These are phyloP conservation scores for Cotesia typhae DNA, from an alignment of 1,140 invertebrate genomes.

Conservation along the genomic window DNA sequence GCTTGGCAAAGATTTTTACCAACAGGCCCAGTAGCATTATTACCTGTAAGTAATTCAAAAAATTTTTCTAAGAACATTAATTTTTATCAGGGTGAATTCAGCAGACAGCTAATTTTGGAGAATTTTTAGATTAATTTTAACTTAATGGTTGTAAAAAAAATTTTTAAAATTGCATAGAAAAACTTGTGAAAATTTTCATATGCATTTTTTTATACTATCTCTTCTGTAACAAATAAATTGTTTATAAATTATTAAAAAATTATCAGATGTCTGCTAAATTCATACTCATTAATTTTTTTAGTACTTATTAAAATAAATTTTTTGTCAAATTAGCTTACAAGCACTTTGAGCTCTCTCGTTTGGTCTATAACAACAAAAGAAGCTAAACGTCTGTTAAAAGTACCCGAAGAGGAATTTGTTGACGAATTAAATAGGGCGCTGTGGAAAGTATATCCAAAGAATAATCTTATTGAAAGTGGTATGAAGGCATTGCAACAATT, in stretches of 20 bases:
- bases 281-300: no score
- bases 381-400: conserved; percentile 76
- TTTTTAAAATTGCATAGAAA: no score
- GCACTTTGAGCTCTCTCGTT: conserved; percentile 84
- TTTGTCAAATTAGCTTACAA: conserved; percentile 69
- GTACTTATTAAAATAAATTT: conserved; percentile 26
- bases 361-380: conserved; percentile 85
- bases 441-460: conserved; percentile 76
- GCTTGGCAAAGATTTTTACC: conserved; percentile 97
- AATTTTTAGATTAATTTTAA: no score
- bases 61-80: no score
- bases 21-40: conserved; percentile 87
- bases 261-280: no score
- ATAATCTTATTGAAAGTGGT: conserved; percentile 67
- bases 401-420: conserved; percentile 84
- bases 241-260: no score
- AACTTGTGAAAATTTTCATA: no score
- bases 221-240: no score
- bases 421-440: conserved; percentile 89
- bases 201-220: no score
- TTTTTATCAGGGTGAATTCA: no score
- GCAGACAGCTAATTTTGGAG: no score
- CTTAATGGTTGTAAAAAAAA: no score
- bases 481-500: conserved; percentile 68
- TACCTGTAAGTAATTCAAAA: conserved; percentile 75